Conservation (phyloP, 2,797 vertebrate species). For the Lithobates pipiens region DNA sequence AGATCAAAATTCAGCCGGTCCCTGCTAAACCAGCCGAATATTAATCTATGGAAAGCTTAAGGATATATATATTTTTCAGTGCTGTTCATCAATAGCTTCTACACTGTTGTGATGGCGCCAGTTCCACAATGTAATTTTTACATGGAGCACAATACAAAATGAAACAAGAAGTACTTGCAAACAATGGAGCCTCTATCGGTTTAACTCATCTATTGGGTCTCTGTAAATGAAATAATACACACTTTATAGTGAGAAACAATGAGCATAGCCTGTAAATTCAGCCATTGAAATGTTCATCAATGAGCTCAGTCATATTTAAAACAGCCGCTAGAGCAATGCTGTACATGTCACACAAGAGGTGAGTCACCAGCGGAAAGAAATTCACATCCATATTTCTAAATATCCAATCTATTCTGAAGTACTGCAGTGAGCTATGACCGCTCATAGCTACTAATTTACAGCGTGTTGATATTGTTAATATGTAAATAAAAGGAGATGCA, state of each 20-base stretch:
- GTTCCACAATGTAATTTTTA: no score
- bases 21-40: no score
- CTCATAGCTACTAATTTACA: background rate
- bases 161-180: background rate
- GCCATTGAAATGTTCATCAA: background rate
- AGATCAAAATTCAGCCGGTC: no score
- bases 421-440: background rate
- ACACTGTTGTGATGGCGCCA: no score
- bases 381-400: background rate
- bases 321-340: background rate
- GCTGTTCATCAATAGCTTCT: no score
- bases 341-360: background rate
- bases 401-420: background rate
- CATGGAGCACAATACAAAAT: background rate
- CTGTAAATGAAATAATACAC: constrained; percentile 1
- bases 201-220: background rate
- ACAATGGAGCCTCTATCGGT: background rate
- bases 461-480: no score
- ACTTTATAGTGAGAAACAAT: background rate
- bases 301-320: background rate
- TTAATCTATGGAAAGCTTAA: no score
- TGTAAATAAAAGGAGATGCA: no score
- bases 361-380: background rate
- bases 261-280: background rate
- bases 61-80: no score